Percentiles rank a stretch among this genome's conserved stretches.
phyloP scores from a whole-genome alignment of 2,113 vertebrate species.

The Merops nubicus region DNA sequence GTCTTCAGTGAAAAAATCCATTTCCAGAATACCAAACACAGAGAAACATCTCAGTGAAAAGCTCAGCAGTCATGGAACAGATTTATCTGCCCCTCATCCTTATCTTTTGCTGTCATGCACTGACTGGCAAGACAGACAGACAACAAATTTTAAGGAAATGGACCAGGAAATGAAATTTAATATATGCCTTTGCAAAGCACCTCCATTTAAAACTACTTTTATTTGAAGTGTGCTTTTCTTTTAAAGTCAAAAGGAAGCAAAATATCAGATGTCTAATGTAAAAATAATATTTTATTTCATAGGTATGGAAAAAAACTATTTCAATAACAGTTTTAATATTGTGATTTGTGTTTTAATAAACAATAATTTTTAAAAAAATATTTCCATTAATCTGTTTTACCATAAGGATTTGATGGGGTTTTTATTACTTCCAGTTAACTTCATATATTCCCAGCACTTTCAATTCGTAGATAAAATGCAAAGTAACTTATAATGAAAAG shows the following conservation, averaged over 20 bases:
- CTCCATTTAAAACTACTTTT: not conserved
- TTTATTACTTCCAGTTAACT: not conserved
- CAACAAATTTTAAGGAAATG: not conserved
- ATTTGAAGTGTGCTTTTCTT: not conserved
- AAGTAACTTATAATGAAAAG: not conserved
- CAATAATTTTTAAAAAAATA: not conserved
- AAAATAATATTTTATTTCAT: not conserved
- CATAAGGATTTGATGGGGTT: not conserved
- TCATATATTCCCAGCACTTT: not conserved
- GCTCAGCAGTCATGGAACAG: accelerated
- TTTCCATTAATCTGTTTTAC: not conserved
- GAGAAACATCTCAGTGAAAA: not conserved
- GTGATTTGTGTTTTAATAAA: not conserved
- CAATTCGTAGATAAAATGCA: not conserved
- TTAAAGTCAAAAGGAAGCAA: not conserved
- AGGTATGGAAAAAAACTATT: not conserved
- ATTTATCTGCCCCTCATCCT: not conserved
- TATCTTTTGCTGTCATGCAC: not conserved
- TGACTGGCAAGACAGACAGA: not conserved
- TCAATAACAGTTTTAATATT: not conserved
- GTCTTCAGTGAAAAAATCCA: not conserved
- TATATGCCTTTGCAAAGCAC: not conserved
- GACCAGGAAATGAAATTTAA: not conserved
- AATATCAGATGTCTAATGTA: not conserved
- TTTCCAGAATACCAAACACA: not conserved